A percentile compares a stretch with the other conserved stretches of the same genome.
These are phyloP conservation scores for Orchestia grillus DNA, from an alignment of 1,140 invertebrate species.

Conservation along the genomic window DNA sequence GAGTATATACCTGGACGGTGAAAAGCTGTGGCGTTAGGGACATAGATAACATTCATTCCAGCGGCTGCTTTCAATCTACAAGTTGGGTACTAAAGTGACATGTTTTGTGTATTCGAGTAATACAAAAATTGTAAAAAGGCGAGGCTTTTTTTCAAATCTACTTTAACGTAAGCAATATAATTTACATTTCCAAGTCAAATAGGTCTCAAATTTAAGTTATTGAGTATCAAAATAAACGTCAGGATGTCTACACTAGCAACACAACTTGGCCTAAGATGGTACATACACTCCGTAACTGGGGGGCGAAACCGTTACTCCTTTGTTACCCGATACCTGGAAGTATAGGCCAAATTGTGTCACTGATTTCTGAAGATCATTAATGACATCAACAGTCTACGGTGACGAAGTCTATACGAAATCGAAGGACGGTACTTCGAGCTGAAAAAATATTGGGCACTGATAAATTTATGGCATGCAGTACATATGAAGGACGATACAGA, in stretches of 20 bases:
- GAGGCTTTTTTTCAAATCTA: background rate
- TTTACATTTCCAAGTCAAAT: background rate
- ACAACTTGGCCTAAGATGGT: background rate
- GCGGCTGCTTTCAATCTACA: background rate
- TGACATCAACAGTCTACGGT: no score
- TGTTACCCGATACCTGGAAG: background rate
- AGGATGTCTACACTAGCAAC: background rate
- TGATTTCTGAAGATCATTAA: no score
- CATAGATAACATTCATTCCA: background rate
- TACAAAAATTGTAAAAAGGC: background rate
- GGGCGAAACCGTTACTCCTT: background rate
- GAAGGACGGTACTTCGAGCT: no score
- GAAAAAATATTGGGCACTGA: no score
- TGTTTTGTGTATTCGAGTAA: background rate
- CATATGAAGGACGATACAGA: background rate
- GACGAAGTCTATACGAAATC: no score
- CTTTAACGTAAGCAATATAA: background rate
- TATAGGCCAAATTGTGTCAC: background rate
- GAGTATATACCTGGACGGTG: no score
- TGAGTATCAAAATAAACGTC: background rate
- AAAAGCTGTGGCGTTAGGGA: background rate
- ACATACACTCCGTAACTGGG: background rate
- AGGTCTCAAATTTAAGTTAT: background rate
- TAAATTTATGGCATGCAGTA: no score
- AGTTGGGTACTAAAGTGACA: background rate